Evolutionary conservation across 2,888 invertebrate species (phyloP).

Genomic region (Catocala nupta): DNA sequence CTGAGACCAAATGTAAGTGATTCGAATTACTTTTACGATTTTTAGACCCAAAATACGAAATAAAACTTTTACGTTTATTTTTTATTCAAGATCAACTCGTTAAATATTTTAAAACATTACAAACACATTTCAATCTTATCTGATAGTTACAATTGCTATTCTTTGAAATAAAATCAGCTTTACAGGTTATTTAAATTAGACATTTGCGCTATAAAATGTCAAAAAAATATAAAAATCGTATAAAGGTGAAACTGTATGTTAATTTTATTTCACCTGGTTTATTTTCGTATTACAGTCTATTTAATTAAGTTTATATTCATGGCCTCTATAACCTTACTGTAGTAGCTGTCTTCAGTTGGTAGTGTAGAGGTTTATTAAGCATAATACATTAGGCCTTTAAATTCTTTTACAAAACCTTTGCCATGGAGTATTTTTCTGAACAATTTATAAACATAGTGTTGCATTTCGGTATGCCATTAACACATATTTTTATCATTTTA

Average conservation of each 20-base stretch:
- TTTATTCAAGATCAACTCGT: slow-evolving; percentile 26
- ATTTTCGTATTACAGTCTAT: slow-evolving; percentile 17
- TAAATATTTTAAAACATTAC: slow-evolving; percentile 22
- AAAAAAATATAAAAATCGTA: slow-evolving; percentile 26
- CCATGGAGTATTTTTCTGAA: background rate
- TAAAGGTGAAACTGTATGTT: slow-evolving; percentile 30
- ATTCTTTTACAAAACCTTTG: background rate
- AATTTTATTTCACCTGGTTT: slow-evolving; percentile 20
- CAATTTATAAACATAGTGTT: too few species aligned
- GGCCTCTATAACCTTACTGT: slow-evolving; percentile 14
- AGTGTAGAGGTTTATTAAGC: slow-evolving; percentile 22
- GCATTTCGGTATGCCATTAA: too few species aligned
- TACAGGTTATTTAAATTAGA: slow-evolving; percentile 41
- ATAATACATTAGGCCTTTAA: background rate
- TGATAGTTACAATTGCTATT: slow-evolving; percentile 26
- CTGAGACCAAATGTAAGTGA: slow-evolving; percentile 1
- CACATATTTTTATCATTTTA: too few species aligned
- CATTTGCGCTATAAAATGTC: slow-evolving; percentile 19
- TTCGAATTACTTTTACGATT: slow-evolving; percentile 10
- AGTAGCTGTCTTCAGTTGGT: slow-evolving; percentile 2
- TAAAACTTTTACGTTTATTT: slow-evolving; percentile 8
- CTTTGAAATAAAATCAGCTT: slow-evolving; percentile 31
- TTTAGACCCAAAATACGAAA: slow-evolving; percentile 8
- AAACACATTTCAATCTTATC: slow-evolving; percentile 28
- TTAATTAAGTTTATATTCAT: slow-evolving; percentile 23